phyloP scores from a whole-genome alignment of 92 coral and sea anemone genomes.

The Micromussa lordhowensis region DNA sequence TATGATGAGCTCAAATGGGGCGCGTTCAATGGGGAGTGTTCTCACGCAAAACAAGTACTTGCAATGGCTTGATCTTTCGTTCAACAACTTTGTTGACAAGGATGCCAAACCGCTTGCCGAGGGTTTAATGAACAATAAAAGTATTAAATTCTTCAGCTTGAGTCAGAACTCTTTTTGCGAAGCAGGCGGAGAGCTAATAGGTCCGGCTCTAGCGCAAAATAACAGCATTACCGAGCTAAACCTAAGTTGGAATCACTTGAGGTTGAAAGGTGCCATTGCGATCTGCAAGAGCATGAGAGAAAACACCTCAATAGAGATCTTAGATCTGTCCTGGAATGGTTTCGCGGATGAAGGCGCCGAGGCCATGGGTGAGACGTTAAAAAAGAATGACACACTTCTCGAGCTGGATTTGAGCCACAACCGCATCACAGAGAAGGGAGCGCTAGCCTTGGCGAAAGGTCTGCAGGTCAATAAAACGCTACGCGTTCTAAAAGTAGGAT shows the following conservation, averaged over 20 bases:
- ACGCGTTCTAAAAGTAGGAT: constrained; percentile 66
- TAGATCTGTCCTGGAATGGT: constrained; percentile 91
- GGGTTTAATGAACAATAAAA: constrained; percentile 57
- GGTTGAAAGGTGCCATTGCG: constrained; percentile 80
- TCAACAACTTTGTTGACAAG: constrained; percentile 71
- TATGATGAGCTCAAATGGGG: constrained; percentile 69
- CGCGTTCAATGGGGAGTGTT: constrained; percentile 66
- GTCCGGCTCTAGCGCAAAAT: constrained; percentile 69
- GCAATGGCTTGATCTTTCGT: constrained; percentile 71
- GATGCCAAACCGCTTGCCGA: constrained; percentile 71
- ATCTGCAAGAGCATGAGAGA: constrained; percentile 75
- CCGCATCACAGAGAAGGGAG: constrained; percentile 73
- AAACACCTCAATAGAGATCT: constrained; percentile 60
- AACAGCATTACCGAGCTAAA: constrained; percentile 56
- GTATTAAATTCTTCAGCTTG: constrained; percentile 61
- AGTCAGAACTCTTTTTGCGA: constrained; percentile 83
- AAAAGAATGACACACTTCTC: constrained; percentile 64
- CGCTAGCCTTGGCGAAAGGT: constrained; percentile 66
- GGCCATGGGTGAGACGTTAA: constrained; percentile 77
- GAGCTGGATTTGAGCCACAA: constrained; percentile 80
- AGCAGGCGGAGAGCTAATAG: constrained; percentile 73
- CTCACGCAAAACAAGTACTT: constrained; percentile 56
- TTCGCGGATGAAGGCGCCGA: constrained; percentile 91
- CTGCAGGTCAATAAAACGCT: constrained; percentile 62
- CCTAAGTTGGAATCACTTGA: constrained; percentile 84